Conservation (phyloP, 2,888 invertebrate species). For the Pachliopta kotzebuea region DNA sequence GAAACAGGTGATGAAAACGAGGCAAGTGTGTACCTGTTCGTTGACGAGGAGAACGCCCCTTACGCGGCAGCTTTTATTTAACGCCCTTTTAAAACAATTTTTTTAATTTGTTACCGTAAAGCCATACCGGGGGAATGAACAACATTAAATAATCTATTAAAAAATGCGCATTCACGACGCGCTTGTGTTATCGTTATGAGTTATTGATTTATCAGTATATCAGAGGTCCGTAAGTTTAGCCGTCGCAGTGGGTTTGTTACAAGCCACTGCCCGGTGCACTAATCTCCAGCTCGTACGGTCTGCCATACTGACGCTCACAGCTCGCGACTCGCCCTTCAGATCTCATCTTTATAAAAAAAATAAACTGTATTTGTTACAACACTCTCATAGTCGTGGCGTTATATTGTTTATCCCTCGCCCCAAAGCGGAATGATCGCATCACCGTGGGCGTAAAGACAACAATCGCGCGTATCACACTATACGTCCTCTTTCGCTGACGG, state of each 20-base stretch:
- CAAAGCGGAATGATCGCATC: constrained; percentile 71
- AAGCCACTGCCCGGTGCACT: constrained; percentile 61
- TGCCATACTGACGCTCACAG: constrained; percentile 47
- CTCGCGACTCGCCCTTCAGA: constrained; percentile 60
- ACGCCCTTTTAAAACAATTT: constrained; percentile 25
- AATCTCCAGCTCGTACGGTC: constrained; percentile 63
- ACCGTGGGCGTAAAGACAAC: constrained; percentile 76
- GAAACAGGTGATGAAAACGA: constrained; percentile 77
- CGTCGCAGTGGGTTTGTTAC: constrained; percentile 68
- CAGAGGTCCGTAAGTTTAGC: constrained; percentile 67
- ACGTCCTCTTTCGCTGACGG: constrained; percentile 78
- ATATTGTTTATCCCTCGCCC: constrained; percentile 76
- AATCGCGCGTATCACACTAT: constrained; percentile 71
- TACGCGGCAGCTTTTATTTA: constrained; percentile 63
- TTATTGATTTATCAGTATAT: constrained; percentile 76
- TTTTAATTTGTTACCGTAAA: constrained; percentile 17
- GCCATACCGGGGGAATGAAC: constrained; percentile 28
- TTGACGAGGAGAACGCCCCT: constrained; percentile 61
- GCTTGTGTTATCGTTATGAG: constrained; percentile 52
- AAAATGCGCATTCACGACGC: constrained; percentile 41
- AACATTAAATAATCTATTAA: constrained; percentile 34
- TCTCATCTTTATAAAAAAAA: constrained; percentile 67
- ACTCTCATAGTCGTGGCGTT: constrained; percentile 73
- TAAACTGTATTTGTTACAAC: constrained; percentile 73
- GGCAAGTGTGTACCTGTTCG: constrained; percentile 75